Conservation (phyloP, 2,888 invertebrate species). For the Asteroscopus sphinx region DNA sequence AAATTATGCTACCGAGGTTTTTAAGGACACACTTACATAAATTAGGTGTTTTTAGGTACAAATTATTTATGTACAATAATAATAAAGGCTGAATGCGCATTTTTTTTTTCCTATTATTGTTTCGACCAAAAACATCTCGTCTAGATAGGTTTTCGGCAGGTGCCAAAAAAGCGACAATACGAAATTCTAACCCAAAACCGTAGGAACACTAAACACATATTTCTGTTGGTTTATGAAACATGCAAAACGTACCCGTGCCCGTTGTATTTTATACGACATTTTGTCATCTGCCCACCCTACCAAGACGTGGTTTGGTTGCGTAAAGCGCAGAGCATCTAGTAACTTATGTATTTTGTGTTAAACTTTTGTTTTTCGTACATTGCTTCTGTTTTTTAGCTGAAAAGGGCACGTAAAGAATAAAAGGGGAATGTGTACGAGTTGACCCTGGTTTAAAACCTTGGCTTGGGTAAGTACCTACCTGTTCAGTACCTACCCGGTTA, state of each 20-base stretch:
- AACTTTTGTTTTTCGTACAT: slow-evolving; percentile 53
- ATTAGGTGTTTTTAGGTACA: too few species aligned
- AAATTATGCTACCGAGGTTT: too few species aligned
- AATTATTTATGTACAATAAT: too few species aligned
- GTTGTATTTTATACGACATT: slow-evolving; percentile 80
- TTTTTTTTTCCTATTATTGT: too few species aligned
- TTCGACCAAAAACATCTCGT: neutral
- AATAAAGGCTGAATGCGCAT: too few species aligned
- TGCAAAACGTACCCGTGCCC: slow-evolving; percentile 71
- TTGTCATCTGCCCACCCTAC: slow-evolving; percentile 79
- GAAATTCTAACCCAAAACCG: slow-evolving; percentile 55
- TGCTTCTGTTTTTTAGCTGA: slow-evolving; percentile 36
- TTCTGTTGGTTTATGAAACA: slow-evolving; percentile 76
- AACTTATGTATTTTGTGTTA: slow-evolving; percentile 55
- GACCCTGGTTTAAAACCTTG: neutral
- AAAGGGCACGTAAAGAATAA: slow-evolving; percentile 19
- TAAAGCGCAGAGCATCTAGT: slow-evolving; percentile 59
- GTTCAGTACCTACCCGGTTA: too few species aligned
- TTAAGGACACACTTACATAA: too few species aligned
- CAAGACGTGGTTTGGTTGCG: slow-evolving; percentile 76
- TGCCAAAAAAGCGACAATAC: slow-evolving; percentile 36
- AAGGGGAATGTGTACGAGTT: slow-evolving; percentile 7
- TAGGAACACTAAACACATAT: slow-evolving; percentile 74
- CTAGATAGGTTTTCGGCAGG: neutral
- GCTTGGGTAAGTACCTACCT: too few species aligned